Evolutionary conservation across 1,140 invertebrate species (phyloP).

Genomic region (Aphelinus certus): DNA sequence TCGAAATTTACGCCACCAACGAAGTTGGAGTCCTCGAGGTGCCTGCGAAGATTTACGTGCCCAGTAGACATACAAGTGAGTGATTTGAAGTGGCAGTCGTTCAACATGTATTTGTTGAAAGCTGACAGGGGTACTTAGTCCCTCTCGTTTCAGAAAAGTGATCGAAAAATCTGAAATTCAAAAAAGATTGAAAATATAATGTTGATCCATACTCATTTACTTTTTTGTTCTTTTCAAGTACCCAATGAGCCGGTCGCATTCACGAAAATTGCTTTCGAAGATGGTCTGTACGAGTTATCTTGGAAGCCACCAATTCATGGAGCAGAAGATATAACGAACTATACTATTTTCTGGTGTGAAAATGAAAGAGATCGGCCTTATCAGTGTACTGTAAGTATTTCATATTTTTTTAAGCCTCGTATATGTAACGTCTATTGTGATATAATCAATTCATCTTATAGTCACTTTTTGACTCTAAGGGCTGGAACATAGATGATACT

Average conservation of each 20-base stretch:
- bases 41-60: conserved; percentile 70
- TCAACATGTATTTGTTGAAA: no score
- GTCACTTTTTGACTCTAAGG: no score
- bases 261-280: conserved; percentile 75
- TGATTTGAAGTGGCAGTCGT: conserved; percentile 30
- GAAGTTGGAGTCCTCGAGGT: conserved; percentile 67
- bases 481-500: no score
- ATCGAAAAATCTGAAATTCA: no score
- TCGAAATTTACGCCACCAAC: conserved; percentile 69
- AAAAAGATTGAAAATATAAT: no score
- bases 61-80: conserved; percentile 68
- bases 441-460: no score
- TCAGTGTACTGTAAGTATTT: conserved; percentile 66
- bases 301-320: conserved; percentile 69
- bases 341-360: conserved; percentile 81
- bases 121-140: no score
- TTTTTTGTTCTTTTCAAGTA: conserved; percentile 52
- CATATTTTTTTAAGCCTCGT: no score
- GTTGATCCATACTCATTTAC: no score
- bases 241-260: conserved; percentile 68
- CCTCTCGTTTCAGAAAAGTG: no score
- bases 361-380: conserved; percentile 69
- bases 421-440: no score
- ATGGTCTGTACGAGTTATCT: conserved; percentile 75
- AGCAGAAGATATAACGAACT: conserved; percentile 64